Evolutionary conservation across 2,113 vertebrate genomes (phyloP), one percentile per base, ranked within the genome.

Genomic region (Speoplatyrhinus poulsoni): DNA sequence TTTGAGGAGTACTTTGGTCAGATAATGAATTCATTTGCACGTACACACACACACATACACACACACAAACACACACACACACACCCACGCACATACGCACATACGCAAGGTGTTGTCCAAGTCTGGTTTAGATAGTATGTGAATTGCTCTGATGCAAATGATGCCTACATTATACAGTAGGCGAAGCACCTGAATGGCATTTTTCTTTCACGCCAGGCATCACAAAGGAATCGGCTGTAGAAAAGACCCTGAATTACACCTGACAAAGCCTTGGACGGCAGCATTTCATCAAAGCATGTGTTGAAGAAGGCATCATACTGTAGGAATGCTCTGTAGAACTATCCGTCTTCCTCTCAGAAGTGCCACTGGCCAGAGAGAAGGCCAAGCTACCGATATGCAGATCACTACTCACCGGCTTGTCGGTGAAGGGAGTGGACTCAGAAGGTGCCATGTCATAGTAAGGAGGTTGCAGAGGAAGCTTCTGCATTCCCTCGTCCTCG

Each of bases 381-480:
- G 19, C 10, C 19, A 19, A 55, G 76, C 36, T 16, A 63, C 67
- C 60, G 54, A 56, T 9, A 10, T 9, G n/a, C 6, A 17, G 54
- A 16, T 16, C 16, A 33, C 70, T 74, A 92, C 96, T 97, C 94
- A 97, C 96, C 94, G 82, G 88, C 68, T 93, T 94, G 88, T 95
- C 93, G 13, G 89, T 82, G 89, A 94, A 94, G 59, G 92, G 90
- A 67, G 92, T 89, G 46, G 93, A 88, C 81, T 96, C 94, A 0
- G 93, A 90, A 76, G 92, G 85, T 32, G 93, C 93, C 92, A 95
- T 94, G 89, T 97, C 94, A 0, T 94, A 97, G 90, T 96, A 97
- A 13, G 92, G 92, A 17, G 94, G 76, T 85, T 96, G 94, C 4
- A 94, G 89, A 32, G 94, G 90, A 68, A 94, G 88, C 77, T 95